Evolutionary conservation across 2,797 vertebrate genomes (phyloP), one percentile per base, ranked within the genome.

Genomic region (Chelmon rostratus): DNA sequence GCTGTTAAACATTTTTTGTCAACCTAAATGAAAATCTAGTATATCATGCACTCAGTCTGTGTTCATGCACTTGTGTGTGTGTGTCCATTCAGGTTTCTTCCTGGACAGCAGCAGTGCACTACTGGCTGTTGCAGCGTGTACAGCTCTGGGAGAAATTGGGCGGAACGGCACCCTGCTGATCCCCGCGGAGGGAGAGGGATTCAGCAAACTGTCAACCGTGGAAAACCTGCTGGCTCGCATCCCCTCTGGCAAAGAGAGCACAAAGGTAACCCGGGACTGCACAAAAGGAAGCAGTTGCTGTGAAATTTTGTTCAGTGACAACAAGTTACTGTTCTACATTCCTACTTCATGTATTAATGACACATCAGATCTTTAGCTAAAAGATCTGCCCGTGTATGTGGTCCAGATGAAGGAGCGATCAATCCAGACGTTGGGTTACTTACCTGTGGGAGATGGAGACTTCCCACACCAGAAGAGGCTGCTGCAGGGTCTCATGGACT

Each of bases 401-500:
- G 86, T 86, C 76, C 88, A 99, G 98, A 98, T 98, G 96, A 99
- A 99, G 90, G 98, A 99, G 79, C 92, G 97, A 79, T 96, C 97
- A 49, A 96, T 99, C 88, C 97, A 97, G 92, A 98, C 98, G 0
- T 86, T 99, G 81, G 98, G 98, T 12, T 97, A 97, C 90, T 96
- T 99, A n/a, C 96, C 98, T 33, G 98, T 99, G 62, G 98, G 98
- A 81, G 98, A 99, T 88, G 95, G 94, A 88, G 96, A 96, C 81
- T 99, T 99, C 90, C 96, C 97, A 58, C 96, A 99, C 80, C 98
- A 99, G 94, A 99, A 97, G 86, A 96, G 96, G 61, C 90, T 99
- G 69, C 90, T 99, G 86, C 97, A 99, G 90, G 98, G 98, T 78
- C 96, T 99, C 76, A 99, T 99, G 98, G 97, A 98, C 92, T 99